These are phyloP conservation scores for Anastrepha ludens DNA, from an alignment of 1,140 invertebrate species.

Conservation along the genomic window DNA sequence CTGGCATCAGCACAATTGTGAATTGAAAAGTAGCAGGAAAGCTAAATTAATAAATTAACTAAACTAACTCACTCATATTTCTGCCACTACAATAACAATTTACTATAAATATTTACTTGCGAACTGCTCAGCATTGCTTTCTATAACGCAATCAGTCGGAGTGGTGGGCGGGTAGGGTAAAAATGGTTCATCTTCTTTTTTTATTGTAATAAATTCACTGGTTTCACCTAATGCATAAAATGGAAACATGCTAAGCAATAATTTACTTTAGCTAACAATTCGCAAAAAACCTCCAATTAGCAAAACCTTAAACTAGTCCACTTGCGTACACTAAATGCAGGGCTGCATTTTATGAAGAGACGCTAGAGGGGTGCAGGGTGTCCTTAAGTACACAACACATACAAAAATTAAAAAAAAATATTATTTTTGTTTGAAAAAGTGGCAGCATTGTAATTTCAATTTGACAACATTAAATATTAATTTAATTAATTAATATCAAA, in stretches of 20 bases:
- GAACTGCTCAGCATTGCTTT: background rate
- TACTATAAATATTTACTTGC: background rate
- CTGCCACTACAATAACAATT: background rate
- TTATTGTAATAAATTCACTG: background rate
- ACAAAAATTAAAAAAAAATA: background rate
- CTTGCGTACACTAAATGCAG: background rate
- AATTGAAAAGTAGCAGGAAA: too few species aligned
- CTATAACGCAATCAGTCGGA: background rate
- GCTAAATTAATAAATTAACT: too few species aligned
- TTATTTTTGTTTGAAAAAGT: background rate
- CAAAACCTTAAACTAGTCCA: background rate
- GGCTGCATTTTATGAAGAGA: background rate
- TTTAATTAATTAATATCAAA: too few species aligned
- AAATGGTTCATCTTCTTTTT: background rate
- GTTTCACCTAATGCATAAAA: background rate
- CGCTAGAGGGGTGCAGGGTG: conserved; percentile 8
- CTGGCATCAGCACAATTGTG: too few species aligned
- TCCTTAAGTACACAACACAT: background rate
- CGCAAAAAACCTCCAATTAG: background rate
- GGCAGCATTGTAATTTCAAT: background rate
- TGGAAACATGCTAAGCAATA: background rate
- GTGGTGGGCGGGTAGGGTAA: background rate
- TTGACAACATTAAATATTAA: too few species aligned
- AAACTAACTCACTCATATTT: background rate
- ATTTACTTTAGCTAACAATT: background rate